Conservation (phyloP, 2,797 vertebrate species). For the Threskiornis aethiopicus region DNA sequence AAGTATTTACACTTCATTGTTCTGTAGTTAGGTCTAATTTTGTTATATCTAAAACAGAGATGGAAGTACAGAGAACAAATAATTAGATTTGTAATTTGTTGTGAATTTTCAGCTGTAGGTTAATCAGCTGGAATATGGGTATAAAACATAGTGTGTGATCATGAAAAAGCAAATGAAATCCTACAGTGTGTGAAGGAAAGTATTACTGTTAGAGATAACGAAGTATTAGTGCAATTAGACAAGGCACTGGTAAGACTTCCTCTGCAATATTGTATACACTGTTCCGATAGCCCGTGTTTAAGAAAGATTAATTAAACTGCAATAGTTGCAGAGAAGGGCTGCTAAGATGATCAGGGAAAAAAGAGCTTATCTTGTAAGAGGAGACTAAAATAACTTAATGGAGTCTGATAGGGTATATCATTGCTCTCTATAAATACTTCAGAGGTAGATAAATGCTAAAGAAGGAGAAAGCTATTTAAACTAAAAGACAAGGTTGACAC, state of each 20-base stretch:
- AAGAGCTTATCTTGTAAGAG: conserved; percentile 49
- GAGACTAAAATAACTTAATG: conserved; percentile 57
- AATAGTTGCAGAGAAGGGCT: conserved; percentile 1
- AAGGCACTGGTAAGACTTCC: background rate
- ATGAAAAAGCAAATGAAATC: background rate
- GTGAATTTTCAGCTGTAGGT: background rate
- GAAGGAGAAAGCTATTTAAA: conserved; percentile 54
- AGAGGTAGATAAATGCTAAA: conserved; percentile 47
- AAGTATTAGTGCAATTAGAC: conserved; percentile 1
- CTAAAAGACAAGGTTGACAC: conserved; percentile 52
- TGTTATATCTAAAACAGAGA: background rate
- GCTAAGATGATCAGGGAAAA: conserved; percentile 2
- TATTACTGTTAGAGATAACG: conserved; percentile 11
- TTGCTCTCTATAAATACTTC: conserved; percentile 62
- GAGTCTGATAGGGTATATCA: conserved; percentile 51
- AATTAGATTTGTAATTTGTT: background rate
- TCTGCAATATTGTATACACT: background rate
- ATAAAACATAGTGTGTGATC: background rate
- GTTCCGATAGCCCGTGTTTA: background rate
- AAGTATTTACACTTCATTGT: background rate
- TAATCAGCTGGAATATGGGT: background rate
- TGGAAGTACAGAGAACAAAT: background rate
- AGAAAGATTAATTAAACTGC: conserved; percentile 61
- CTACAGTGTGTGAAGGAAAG: background rate
- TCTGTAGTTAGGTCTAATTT: background rate